Conservation (phyloP, 2,113 vertebrate species). For the Mus pahari region DNA sequence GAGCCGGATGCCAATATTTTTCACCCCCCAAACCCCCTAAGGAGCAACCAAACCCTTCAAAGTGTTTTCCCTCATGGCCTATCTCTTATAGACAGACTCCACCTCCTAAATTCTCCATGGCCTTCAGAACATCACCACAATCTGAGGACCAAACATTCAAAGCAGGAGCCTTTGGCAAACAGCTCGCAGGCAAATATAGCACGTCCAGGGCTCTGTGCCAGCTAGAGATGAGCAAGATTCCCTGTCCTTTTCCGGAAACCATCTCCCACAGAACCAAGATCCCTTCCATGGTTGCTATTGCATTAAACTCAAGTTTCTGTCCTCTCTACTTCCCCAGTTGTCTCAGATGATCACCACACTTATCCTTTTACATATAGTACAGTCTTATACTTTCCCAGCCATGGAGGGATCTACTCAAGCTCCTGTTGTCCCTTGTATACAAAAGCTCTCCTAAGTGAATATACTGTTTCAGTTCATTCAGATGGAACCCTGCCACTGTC, state of each 20-base stretch:
- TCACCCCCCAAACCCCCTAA: not conserved
- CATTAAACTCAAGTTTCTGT: not conserved
- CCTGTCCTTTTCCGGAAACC: no score
- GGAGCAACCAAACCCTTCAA: not conserved
- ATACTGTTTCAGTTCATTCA: not conserved
- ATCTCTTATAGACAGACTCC: not conserved
- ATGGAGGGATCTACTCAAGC: not conserved
- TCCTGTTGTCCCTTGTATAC: not conserved
- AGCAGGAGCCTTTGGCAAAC: not conserved
- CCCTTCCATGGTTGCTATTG: not conserved
- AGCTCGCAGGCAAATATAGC: not conserved
- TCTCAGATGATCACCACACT: not conserved
- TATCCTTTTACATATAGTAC: not conserved
- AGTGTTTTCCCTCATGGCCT: not conserved
- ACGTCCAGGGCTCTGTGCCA: no score
- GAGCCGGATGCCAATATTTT: not conserved
- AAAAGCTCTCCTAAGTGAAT: not conserved
- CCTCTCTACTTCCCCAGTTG: not conserved
- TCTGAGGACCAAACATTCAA: not conserved
- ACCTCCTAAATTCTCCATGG: not conserved
- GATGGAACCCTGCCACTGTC: not conserved
- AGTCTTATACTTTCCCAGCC: not conserved
- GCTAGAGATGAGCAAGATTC: not conserved
- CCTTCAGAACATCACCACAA: not conserved
- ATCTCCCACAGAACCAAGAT: not conserved